Evolutionary conservation across 2,888 invertebrate species (phyloP), one percentile per base, ranked within the genome.

Genomic region (Mamestra brassicae): DNA sequence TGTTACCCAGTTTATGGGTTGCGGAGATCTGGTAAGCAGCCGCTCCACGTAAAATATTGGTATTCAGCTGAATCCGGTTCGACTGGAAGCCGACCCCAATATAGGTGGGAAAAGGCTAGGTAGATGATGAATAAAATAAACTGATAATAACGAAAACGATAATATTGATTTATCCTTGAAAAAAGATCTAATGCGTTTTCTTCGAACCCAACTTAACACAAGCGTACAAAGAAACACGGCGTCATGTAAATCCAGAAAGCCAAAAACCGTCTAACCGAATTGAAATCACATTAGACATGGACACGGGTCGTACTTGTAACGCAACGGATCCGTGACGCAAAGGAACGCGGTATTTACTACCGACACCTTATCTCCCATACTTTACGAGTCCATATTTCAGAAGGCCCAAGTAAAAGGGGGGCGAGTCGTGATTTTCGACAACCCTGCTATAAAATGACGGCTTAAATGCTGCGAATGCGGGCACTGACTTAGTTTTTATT

Each of bases 211-310:
- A 3, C 52, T 54, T 42, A 52, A 61, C 47, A 13, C 5, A 42
- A 26, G 26, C 11, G 26, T 15, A 67, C 17, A 69, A 76, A 79
- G 75, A 80, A 75, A 34, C 26, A 50, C 60, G 42, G 4, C 36
- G 57, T 69, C 75, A 71, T 67, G 71, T 76, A 88, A 89, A 91
- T 78, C 83, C 80, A 83, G 86, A 81, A 88, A 89, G 82, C 81
- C 72, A 88, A 88, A 89, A 88, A 89, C 36, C 85, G 84, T 90
- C 85, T 88, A 88, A 89, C 86, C 85, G 87, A 91, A 92, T 92
- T 90, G 89, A 90, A 92, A 90, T 89, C 90, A 88, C 89, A 90
- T 91, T 88, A 89, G 87, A 74, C 78, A 86, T 88, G 89, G 87
- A 74, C 78, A 86, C 77, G 89, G 89, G 86, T 86, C 80, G 80